These are phyloP conservation scores for Xylocampa areola DNA, from an alignment of 2,888 invertebrate genomes.

Conservation along the genomic window DNA sequence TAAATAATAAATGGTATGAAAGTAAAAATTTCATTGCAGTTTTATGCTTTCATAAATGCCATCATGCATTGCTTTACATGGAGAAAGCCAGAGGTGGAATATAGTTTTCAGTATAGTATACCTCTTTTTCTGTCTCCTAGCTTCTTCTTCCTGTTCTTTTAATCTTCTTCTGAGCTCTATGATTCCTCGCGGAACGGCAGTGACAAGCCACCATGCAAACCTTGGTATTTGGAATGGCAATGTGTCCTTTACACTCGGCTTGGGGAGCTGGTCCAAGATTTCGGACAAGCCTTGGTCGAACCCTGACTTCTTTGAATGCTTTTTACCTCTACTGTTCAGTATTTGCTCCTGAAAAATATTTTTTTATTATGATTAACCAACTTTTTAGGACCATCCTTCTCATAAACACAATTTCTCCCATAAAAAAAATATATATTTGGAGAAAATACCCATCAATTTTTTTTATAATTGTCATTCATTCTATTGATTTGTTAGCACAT, in stretches of 20 bases:
- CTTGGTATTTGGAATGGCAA: constrained; percentile 95
- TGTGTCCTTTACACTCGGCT: constrained; percentile 93
- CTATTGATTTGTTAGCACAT: too few species aligned
- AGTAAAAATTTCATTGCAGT: too few species aligned
- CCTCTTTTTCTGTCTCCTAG: constrained; percentile 90
- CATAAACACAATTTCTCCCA: too few species aligned
- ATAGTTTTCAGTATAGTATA: constrained; percentile 58
- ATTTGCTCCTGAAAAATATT: constrained; percentile 91
- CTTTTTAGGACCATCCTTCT: too few species aligned
- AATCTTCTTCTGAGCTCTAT: constrained; percentile 70
- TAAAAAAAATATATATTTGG: too few species aligned
- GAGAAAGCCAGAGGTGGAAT: too few species aligned
- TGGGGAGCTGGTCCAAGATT: constrained; percentile 91
- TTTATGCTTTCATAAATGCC: too few species aligned
- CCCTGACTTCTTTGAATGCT: constrained; percentile 90
- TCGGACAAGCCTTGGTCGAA: constrained; percentile 91
- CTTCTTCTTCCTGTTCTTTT: constrained; percentile 89
- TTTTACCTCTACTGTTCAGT: constrained; percentile 91
- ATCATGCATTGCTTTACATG: too few species aligned
- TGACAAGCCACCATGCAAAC: constrained; percentile 91
- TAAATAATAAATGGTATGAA: too few species aligned
- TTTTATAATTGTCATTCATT: too few species aligned
- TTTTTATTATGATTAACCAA: not conserved
- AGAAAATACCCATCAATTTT: too few species aligned
- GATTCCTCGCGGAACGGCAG: constrained; percentile 88